Evolutionary conservation across 2,888 invertebrate species (phyloP), one percentile per base, ranked within the genome.

Genomic region (Ormyrus thymus): DNA sequence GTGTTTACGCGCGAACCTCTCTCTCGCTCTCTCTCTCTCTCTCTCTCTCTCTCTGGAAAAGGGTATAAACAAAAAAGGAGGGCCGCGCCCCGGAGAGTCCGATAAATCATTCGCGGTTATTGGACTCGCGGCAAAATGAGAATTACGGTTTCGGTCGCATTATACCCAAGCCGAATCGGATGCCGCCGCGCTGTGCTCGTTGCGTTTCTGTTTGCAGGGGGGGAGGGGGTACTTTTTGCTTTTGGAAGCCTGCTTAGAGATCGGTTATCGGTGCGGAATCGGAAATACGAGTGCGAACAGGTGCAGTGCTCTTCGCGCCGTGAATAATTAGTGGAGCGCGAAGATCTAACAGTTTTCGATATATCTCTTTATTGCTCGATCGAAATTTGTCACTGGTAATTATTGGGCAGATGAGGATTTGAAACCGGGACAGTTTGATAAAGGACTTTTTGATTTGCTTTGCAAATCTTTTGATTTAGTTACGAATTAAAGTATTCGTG

Each of bases 101-200:
- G 55, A 76, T 76, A 79, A 79, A 79, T 79, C 79, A 79, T 64
- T 51, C 9, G 70, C 55, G 66, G 71, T 71, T 79, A 79, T 79
- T 66, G 65, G 58, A 66, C 43, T 61, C 13, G 11, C 29, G 45
- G 29, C 65, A 65, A 75, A 66, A 79, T 70, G 75, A 75, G 71
- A 70, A 74, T 79, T 70, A 75, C 62, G 50, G 55, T 64, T 74
- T 58, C 62, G 65, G 56, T 62, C 58, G 51, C 53, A 13, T 58
- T 59, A 55, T 29, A 29, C 29, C n/a, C 13, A 6, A 11, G 43
- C 55, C 48, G 43, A 64, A 74, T 65, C 15, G 50, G 59, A 59
- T 51, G 62, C 7, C 29, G 4, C 29, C 29, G 29, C n/a, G n/a
- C 29, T 4, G 29, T 29, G 29, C 48, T 13, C 46, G 11, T 13